phyloP scores from a whole-genome alignment of 2,888 invertebrate genomes.

The Leuctra nigra region DNA sequence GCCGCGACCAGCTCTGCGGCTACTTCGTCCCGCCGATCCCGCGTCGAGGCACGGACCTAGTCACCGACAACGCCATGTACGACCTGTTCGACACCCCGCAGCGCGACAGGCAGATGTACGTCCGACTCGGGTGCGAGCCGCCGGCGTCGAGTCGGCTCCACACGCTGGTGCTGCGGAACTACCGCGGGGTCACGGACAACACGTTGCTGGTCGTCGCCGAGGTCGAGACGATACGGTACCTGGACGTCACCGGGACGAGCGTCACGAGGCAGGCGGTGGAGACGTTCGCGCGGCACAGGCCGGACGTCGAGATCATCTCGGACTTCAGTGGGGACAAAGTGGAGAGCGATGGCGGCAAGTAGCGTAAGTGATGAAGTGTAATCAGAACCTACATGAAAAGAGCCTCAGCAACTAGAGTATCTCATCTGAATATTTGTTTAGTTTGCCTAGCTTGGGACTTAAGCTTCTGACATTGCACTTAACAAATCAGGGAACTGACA shows the following conservation, averaged over 20 bases:
- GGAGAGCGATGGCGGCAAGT: too few relatives aligned
- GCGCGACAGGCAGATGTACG: not conserved
- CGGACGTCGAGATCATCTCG: not conserved
- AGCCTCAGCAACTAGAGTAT: too few relatives aligned
- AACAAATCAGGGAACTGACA: too few relatives aligned
- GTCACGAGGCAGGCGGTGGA: not conserved
- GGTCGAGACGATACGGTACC: not conserved
- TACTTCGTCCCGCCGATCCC: not conserved
- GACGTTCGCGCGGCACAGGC: not conserved
- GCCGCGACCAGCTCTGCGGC: too few relatives aligned
- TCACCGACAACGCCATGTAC: conserved; percentile 2
- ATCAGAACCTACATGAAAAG: too few relatives aligned
- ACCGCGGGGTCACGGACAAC: conserved; percentile 1
- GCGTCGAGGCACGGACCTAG: not conserved
- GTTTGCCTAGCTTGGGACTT: too few relatives aligned
- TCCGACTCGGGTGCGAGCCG: not conserved
- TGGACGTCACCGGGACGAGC: conserved; percentile 7
- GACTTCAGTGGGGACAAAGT: not conserved
- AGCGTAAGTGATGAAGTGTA: too few relatives aligned
- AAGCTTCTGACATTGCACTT: too few relatives aligned
- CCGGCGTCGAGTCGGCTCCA: not conserved
- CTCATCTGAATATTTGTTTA: too few relatives aligned
- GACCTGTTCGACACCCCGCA: not conserved
- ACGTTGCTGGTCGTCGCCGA: not conserved
- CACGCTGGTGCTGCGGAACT: conserved; percentile 2